Conservation (phyloP, 2,888 invertebrate genomes). For the Ormyrus nitidulus region DNA sequence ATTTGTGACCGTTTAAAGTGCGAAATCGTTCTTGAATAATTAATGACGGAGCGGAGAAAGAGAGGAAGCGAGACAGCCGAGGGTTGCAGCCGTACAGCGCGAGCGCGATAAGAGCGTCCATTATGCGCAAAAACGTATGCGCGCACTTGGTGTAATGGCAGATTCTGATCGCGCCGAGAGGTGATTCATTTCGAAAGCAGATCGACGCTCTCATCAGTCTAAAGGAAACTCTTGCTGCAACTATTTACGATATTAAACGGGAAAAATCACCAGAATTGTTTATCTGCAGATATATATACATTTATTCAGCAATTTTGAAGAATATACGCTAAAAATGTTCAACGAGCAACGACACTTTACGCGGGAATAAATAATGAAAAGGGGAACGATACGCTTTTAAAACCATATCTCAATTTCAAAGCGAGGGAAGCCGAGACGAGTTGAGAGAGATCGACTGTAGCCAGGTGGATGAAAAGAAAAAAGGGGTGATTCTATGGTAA, state of each 20-base stretch:
- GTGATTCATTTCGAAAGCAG: constrained; percentile 11
- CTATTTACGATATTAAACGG: background rate
- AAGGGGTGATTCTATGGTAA: constrained; percentile 16
- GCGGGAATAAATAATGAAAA: background rate
- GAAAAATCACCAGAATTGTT: background rate
- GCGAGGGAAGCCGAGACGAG: too few relatives aligned
- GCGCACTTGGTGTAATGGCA: constrained; percentile 29
- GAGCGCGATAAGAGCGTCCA: constrained; percentile 43
- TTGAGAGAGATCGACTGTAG: constrained; percentile 7
- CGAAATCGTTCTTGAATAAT: constrained; percentile 53
- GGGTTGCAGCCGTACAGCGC: background rate
- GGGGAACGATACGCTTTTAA: background rate
- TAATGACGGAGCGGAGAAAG: constrained; percentile 29
- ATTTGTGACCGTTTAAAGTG: constrained; percentile 49
- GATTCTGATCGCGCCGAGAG: constrained; percentile 18
- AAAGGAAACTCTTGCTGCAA: too few relatives aligned
- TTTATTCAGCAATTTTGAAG: too few relatives aligned
- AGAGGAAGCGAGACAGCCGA: background rate
- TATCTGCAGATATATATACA: background rate
- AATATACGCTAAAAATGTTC: background rate
- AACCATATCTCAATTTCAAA: background rate
- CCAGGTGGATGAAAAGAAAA: background rate
- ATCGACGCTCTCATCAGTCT: constrained; percentile 1
- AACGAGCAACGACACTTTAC: background rate
- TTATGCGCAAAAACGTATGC: constrained; percentile 31